Conservation (phyloP, 1,140 invertebrate species). For the Cyrtorhinus lividipennis region DNA sequence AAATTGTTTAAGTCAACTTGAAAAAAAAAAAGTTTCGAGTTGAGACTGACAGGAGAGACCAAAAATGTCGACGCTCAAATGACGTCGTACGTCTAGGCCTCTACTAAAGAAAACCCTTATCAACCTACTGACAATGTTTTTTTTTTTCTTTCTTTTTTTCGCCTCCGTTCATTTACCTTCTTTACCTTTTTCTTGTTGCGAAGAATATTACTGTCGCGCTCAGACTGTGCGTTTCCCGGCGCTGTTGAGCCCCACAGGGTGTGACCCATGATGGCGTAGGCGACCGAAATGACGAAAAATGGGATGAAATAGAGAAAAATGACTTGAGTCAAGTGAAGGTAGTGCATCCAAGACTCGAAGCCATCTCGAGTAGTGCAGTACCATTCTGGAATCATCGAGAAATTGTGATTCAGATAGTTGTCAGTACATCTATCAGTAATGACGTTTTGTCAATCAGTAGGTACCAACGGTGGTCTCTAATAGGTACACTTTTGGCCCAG, state of each 20-base stretch:
- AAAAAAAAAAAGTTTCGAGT: not conserved
- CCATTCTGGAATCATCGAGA: not conserved
- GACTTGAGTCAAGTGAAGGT: slow-evolving; percentile 28
- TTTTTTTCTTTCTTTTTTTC: too few species aligned
- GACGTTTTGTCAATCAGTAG: too few species aligned
- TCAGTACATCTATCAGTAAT: too few species aligned
- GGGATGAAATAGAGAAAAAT: slow-evolving; percentile 38
- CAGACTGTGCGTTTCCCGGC: slow-evolving; percentile 34
- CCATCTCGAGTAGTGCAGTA: not conserved
- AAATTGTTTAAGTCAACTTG: not conserved
- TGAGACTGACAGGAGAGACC: not conserved
- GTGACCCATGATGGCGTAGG: slow-evolving; percentile 34
- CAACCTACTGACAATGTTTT: not conserved
- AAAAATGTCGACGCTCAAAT: too few species aligned
- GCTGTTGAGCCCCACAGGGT: slow-evolving; percentile 35
- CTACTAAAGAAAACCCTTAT: too few species aligned
- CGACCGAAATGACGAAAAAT: slow-evolving; percentile 35
- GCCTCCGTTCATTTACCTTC: not conserved
- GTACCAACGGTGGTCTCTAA: too few species aligned
- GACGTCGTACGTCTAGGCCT: too few species aligned
- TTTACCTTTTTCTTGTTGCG: slow-evolving; percentile 39
- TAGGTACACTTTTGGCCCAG: too few species aligned
- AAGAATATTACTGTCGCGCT: slow-evolving; percentile 33
- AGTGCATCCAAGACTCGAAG: not conserved
- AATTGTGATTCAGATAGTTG: too few species aligned